Conservation (phyloP, 2,888 invertebrate species). For the Lepidochrysops patricia region DNA sequence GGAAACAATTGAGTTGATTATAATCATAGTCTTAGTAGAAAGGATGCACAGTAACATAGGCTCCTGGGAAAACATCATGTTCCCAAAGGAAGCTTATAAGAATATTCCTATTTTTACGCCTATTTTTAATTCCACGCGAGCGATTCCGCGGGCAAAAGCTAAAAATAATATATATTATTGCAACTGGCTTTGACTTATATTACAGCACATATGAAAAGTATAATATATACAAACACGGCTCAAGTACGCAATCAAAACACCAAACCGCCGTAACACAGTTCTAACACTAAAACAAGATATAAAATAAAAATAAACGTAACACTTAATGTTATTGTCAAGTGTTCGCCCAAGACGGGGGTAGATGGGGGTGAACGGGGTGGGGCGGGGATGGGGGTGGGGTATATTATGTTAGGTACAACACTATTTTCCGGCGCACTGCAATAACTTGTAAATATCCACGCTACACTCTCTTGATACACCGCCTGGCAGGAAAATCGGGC, state of each 20-base stretch:
- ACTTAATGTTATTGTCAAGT: slow-evolving; percentile 11
- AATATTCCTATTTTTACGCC: too few species aligned
- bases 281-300: slow-evolving; percentile 1
- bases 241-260: not conserved
- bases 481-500: slow-evolving; percentile 12
- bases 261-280: slow-evolving; percentile 3
- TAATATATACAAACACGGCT: not conserved
- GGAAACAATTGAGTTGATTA: too few species aligned
- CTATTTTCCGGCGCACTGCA: slow-evolving; percentile 19
- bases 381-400: slow-evolving; percentile 1
- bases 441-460: slow-evolving; percentile 32
- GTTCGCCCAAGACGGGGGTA: not conserved
- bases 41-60: too few species aligned
- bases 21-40: too few species aligned
- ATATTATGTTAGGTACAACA: slow-evolving; percentile 16
- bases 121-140: too few species aligned
- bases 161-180: too few species aligned
- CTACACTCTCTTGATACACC: slow-evolving; percentile 20
- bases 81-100: too few species aligned
- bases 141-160: too few species aligned
- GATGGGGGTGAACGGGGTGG: not conserved
- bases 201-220: not conserved
- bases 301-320: slow-evolving; percentile 12
- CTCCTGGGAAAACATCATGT: too few species aligned
- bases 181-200: not conserved